A percentile compares a stretch with the other conserved stretches of the same genome.
These are phyloP conservation scores for Odocoileus hemionus DNA, from an alignment of 2,113 vertebrate species.

Conservation along the genomic window DNA sequence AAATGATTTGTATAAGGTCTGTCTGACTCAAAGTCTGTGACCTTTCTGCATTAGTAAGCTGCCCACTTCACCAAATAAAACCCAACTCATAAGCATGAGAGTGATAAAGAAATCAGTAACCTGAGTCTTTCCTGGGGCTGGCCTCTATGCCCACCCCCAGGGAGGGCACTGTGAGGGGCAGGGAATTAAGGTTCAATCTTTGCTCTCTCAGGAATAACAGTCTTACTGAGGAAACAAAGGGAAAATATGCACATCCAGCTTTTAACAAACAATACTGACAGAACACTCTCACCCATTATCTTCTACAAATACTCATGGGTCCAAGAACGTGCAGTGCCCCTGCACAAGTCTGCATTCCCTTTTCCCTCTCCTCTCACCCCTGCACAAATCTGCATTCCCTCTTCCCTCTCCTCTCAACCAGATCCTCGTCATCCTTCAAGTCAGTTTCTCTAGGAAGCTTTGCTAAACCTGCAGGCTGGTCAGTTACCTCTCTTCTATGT, in stretches of 20 bases:
- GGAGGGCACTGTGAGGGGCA: fast-evolving
- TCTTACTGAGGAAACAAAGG: neutral
- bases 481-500: neutral
- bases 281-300: neutral
- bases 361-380: neutral
- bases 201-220: neutral
- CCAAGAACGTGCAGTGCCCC: fast-evolving
- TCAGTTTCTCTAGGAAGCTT: neutral
- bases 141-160: neutral
- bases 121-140: neutral
- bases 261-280: neutral
- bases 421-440: neutral
- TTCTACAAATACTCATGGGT: too few relatives aligned
- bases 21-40: neutral
- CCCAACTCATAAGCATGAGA: too few relatives aligned
- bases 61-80: neutral
- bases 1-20: neutral
- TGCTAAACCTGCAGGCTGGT: neutral
- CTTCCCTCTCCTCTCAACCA: neutral
- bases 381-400: neutral
- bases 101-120: neutral
- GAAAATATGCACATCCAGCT: neutral
- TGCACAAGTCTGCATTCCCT: neutral
- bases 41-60: neutral
- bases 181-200: neutral